Evolutionary conservation across 2,113 vertebrate species (phyloP).

Genomic region (Phaethon lepturus): DNA sequence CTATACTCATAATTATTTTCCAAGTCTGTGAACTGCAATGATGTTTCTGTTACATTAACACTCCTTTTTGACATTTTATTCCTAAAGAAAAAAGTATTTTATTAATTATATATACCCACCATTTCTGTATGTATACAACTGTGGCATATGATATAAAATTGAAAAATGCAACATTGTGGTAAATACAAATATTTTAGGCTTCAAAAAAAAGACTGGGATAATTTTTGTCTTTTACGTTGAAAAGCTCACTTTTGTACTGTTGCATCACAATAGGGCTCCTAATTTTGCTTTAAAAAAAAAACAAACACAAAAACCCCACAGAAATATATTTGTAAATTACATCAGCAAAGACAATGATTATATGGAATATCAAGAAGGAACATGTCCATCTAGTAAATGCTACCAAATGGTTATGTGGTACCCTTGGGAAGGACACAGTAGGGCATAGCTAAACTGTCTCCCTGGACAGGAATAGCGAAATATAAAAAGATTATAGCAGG

Average conservation of each 20-base stretch:
- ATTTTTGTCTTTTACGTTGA: background rate
- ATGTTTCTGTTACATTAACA: conserved; percentile 77
- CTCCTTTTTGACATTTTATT: conserved; percentile 79
- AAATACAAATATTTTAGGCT: background rate
- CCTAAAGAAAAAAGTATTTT: conserved; percentile 63
- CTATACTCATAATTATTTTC: conserved; percentile 85
- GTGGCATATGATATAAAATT: background rate
- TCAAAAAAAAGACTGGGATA: background rate
- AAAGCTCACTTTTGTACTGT: background rate
- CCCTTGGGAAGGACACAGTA: conserved; percentile 61
- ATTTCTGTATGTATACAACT: background rate
- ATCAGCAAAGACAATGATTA: background rate
- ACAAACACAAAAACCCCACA: background rate
- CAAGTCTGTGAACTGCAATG: conserved; percentile 81
- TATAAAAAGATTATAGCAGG: conserved; percentile 69
- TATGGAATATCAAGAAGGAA: background rate
- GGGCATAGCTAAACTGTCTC: conserved; percentile 59
- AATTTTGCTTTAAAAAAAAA: background rate
- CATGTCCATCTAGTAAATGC: background rate
- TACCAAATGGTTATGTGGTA: background rate
- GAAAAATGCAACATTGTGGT: background rate
- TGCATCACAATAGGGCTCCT: background rate
- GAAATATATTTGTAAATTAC: background rate
- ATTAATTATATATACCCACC: background rate
- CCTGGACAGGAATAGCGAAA: conserved; percentile 65